Conservation (phyloP, 2,888 invertebrate genomes). For the Drosophila gaucha region DNA sequence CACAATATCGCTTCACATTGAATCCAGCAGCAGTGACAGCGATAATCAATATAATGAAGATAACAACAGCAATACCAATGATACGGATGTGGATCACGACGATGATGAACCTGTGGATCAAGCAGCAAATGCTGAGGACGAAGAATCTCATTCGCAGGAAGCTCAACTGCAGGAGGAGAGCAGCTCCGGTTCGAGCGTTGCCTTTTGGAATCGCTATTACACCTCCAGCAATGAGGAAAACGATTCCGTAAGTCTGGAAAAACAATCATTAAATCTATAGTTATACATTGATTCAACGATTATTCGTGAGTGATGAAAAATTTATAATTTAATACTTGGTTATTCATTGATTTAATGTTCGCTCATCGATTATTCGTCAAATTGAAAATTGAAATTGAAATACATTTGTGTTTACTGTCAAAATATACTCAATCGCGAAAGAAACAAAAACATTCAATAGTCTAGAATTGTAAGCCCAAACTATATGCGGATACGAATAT, state of each 20-base stretch:
- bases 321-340: not conserved
- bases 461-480: constrained; percentile 1
- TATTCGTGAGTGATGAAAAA: too few species aligned
- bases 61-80: constrained; percentile 12
- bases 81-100: constrained; percentile 18
- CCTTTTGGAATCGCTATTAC: constrained; percentile 24
- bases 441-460: not conserved
- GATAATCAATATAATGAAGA: not conserved
- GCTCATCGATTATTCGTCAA: not conserved
- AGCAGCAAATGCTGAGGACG: not conserved
- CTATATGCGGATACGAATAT: not conserved
- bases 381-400: not conserved
- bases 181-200: constrained; percentile 21
- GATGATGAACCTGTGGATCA: not conserved
- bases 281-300: too few species aligned
- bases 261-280: not conserved
- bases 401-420: too few species aligned
- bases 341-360: too few species aligned
- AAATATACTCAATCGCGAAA: too few species aligned
- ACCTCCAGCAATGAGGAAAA: constrained; percentile 28
- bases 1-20: not conserved
- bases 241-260: constrained; percentile 46
- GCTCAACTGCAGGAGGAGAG: constrained; percentile 10
- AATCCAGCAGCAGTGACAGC: not conserved
- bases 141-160: constrained; percentile 22